phyloP scores from a whole-genome alignment of 2,113 vertebrate genomes.

The Lepus europaeus region DNA sequence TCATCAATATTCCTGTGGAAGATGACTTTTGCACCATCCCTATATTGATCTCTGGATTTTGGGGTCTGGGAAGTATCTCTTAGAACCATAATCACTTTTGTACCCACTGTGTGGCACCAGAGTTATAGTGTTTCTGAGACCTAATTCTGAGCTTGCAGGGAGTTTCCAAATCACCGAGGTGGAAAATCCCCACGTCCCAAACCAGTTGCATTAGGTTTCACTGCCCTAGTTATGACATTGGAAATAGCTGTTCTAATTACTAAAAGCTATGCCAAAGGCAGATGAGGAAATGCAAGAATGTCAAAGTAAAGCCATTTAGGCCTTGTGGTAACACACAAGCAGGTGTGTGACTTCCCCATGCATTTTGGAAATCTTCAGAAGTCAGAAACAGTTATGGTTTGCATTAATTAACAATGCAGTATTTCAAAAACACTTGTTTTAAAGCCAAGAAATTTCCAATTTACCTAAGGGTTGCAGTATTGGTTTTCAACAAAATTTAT shows the following conservation, averaged over 20 bases:
- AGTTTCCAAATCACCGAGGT: constrained; percentile 63
- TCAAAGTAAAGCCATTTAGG: constrained; percentile 35
- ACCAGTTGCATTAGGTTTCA: constrained; percentile 62
- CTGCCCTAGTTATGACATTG: constrained; percentile 35
- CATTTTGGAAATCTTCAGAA: constrained; percentile 20
- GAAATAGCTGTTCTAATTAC: constrained; percentile 67
- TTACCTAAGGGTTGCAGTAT: neutral
- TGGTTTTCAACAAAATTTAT: constrained; percentile 10
- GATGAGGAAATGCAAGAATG: constrained; percentile 43
- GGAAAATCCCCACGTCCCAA: constrained; percentile 61
- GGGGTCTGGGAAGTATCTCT: constrained; percentile 1
- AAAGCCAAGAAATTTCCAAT: constrained; percentile 43
- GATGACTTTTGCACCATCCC: neutral
- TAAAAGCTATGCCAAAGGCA: constrained; percentile 52
- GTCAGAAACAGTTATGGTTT: neutral
- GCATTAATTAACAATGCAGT: neutral
- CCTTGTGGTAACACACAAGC: constrained; percentile 13
- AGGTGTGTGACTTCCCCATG: neutral
- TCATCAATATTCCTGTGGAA: neutral
- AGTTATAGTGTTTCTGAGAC: constrained; percentile 29
- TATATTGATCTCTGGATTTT: constrained; percentile 31
- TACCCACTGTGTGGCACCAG: neutral
- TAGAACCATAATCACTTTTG: neutral
- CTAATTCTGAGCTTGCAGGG: constrained; percentile 34
- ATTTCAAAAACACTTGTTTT: constrained; percentile 40